Conservation (phyloP, 2,113 vertebrate species). For the Labeo catla region DNA sequence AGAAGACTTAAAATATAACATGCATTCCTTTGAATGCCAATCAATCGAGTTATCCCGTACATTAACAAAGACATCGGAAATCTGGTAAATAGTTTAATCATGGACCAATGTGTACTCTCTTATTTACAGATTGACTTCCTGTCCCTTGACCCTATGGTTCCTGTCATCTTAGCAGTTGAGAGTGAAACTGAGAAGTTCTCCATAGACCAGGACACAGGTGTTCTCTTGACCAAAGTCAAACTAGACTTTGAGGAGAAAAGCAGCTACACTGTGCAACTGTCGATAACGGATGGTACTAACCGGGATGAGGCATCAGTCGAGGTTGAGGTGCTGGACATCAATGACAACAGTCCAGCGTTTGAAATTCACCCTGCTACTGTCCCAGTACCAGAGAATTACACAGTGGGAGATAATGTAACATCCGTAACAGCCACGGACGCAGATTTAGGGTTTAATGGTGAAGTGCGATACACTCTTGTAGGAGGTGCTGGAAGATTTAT, state of each 20-base stretch:
- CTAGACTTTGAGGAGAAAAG: conserved; percentile 74
- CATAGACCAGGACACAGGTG: conserved; percentile 62
- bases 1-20: background rate
- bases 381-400: conserved; percentile 57
- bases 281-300: conserved; percentile 71
- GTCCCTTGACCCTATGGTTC: conserved; percentile 46
- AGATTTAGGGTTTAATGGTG: conserved; percentile 75
- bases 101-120: no score
- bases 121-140: conserved; percentile 68
- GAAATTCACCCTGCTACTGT: background rate
- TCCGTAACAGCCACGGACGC: conserved; percentile 60
- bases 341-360: conserved; percentile 79
- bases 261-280: conserved; percentile 70
- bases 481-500: conserved; percentile 73
- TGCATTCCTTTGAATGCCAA: background rate
- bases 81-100: background rate
- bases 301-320: conserved; percentile 66
- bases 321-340: conserved; percentile 74
- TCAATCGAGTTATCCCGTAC: background rate
- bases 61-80: background rate
- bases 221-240: conserved; percentile 64
- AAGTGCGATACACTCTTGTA: conserved; percentile 73
- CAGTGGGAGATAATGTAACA: conserved; percentile 50
- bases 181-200: conserved; percentile 66
- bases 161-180: conserved; percentile 61